These are phyloP conservation scores for Suncus etruscus DNA, from an alignment of 2,113 vertebrate species.

Conservation along the genomic window DNA sequence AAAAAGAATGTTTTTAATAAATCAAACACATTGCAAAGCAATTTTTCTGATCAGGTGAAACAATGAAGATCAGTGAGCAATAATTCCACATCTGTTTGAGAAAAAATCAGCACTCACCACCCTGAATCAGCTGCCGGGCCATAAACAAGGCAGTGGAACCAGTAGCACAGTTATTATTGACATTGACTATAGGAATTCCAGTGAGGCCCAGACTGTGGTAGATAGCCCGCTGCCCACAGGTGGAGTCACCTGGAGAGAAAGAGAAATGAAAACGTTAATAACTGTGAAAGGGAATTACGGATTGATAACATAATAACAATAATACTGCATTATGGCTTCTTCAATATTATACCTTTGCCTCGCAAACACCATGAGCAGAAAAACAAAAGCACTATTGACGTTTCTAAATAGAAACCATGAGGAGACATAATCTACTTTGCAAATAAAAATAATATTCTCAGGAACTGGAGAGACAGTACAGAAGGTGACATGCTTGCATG, in stretches of 20 bases:
- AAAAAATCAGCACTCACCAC: slow-evolving; percentile 89
- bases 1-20: neutral
- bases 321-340: neutral
- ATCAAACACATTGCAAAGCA: slow-evolving; percentile 32
- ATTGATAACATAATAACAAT: neutral
- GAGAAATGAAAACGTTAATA: neutral
- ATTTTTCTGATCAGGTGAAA: neutral
- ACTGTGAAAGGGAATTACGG: neutral
- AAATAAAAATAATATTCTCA: neutral
- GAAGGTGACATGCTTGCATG: no score
- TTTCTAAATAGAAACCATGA: slow-evolving; percentile 17
- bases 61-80: neutral
- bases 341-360: neutral
- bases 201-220: slow-evolving; percentile 96
- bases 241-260: slow-evolving; percentile 91
- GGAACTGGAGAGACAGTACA: no score
- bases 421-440: neutral
- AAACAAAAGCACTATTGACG: neutral
- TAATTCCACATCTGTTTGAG: neutral
- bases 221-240: slow-evolving; percentile 95
- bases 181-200: slow-evolving; percentile 97
- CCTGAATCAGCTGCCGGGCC: slow-evolving; percentile 93
- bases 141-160: slow-evolving; percentile 96
- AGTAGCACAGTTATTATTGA: slow-evolving; percentile 98
- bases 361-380: neutral